Evolutionary conservation across 2,888 invertebrate genomes (phyloP).

Genomic region (Gastracanthus pulcherrimus): DNA sequence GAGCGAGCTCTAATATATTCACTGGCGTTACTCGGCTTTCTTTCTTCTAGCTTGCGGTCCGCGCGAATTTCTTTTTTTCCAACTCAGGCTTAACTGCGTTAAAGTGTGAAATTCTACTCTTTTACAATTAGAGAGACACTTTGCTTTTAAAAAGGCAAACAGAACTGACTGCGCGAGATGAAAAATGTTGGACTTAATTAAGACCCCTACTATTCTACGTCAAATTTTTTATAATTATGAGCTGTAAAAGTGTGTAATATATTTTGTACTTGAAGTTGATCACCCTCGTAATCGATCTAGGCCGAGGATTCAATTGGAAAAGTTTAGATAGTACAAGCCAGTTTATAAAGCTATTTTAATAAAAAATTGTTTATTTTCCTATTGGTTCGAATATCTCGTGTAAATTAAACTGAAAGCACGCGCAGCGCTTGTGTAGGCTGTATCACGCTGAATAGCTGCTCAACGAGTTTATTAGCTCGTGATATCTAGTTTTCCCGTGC

Average conservation of each 20-base stretch:
- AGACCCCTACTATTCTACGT: not conserved
- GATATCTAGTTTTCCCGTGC: conserved; percentile 39
- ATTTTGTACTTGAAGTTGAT: not conserved
- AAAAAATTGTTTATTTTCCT: conserved; percentile 18
- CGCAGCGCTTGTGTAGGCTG: conserved; percentile 21
- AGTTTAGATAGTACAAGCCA: conserved; percentile 3
- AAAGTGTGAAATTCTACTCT: conserved; percentile 4
- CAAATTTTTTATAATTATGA: too few species aligned
- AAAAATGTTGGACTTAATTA: conserved; percentile 14
- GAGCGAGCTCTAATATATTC: conserved; percentile 27
- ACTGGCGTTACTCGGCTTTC: not conserved
- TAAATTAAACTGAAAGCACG: conserved; percentile 43
- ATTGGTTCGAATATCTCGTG: conserved; percentile 19
- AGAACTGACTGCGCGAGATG: not conserved
- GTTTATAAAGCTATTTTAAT: not conserved
- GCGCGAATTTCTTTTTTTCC: not conserved
- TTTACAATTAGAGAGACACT: conserved; percentile 5
- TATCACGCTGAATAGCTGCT: conserved; percentile 50
- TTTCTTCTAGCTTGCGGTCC: too few species aligned
- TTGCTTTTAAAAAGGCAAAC: not conserved
- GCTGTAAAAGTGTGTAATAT: too few species aligned
- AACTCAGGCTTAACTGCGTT: not conserved
- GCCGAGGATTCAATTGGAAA: not conserved
- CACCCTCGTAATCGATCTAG: not conserved
- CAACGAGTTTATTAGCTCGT: conserved; percentile 54